Conservation (phyloP, 2,888 invertebrate species). For the Tridacna crocea region DNA sequence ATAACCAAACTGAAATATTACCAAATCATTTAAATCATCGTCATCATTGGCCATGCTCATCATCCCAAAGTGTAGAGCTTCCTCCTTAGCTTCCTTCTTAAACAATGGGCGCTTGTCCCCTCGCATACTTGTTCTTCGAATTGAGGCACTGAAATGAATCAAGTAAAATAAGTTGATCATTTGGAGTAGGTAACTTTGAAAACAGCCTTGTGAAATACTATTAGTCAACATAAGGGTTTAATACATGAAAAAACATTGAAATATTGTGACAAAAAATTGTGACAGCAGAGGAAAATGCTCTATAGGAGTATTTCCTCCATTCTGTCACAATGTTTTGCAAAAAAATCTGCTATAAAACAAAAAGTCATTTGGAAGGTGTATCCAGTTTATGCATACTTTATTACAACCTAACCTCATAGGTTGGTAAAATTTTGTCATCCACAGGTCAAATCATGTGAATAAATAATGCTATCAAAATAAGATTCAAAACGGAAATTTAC, state of each 20-base stretch:
- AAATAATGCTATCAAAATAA: too few species aligned
- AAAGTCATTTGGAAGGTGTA: too few species aligned
- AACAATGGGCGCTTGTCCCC: constrained; percentile 97
- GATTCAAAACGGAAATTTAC: too few species aligned
- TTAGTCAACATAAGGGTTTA: too few species aligned
- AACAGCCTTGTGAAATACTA: too few species aligned
- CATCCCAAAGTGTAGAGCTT: constrained; percentile 87
- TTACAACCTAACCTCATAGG: too few species aligned
- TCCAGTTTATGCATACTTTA: too few species aligned
- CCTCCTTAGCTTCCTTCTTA: constrained; percentile 96
- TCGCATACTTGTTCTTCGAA: constrained; percentile 95
- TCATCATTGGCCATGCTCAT: constrained; percentile 52
- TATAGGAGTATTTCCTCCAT: background rate
- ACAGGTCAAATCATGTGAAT: too few species aligned
- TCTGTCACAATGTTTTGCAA: background rate
- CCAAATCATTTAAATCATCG: constrained; percentile 50
- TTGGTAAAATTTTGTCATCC: too few species aligned
- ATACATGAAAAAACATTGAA: too few species aligned
- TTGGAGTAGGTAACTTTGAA: too few species aligned
- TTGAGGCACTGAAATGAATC: constrained; percentile 90
- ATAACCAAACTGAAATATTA: background rate
- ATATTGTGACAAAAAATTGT: background rate
- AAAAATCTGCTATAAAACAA: too few species aligned
- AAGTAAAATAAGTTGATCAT: background rate
- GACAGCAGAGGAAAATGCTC: background rate